Percentiles rank a stretch among this genome's conserved stretches.
Evolutionary conservation across 2,888 invertebrate genomes (phyloP).

Genomic region (Parnassius orleans): DNA sequence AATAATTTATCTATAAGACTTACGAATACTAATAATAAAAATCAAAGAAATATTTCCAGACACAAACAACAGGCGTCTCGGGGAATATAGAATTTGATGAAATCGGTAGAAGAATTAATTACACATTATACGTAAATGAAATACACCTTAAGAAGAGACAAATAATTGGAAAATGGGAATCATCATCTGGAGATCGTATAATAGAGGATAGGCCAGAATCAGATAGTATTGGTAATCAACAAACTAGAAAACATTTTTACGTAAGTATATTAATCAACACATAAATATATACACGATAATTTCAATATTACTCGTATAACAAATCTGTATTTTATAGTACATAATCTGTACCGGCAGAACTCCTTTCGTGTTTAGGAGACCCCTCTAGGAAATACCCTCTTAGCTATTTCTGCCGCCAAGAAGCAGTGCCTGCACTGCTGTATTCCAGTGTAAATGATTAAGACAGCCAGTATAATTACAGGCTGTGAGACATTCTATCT

Average conservation of each 20-base stretch:
- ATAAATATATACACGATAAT: background rate
- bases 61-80: conserved; percentile 83
- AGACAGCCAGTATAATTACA: too few species aligned
- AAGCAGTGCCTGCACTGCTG: too few species aligned
- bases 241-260: conserved; percentile 84
- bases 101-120: conserved; percentile 84
- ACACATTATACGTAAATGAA: conserved; percentile 85
- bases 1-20: too few species aligned
- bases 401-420: too few species aligned
- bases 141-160: conserved; percentile 48
- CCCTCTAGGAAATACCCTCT: too few species aligned
- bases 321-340: background rate
- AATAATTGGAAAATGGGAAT: conserved; percentile 61
- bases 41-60: conserved; percentile 61
- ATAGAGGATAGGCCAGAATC: conserved; percentile 67
- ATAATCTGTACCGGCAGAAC: too few species aligned
- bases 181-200: conserved; percentile 76
- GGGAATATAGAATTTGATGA: conserved; percentile 86
- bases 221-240: conserved; percentile 69
- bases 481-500: too few species aligned
- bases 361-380: too few species aligned
- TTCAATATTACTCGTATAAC: background rate
- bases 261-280: conserved; percentile 55
- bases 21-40: too few species aligned
- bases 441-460: too few species aligned